A percentile compares a stretch with the other conserved stretches of the same genome.
Conservation (phyloP, 2,113 vertebrate genomes). For the Prinia subflava region DNA sequence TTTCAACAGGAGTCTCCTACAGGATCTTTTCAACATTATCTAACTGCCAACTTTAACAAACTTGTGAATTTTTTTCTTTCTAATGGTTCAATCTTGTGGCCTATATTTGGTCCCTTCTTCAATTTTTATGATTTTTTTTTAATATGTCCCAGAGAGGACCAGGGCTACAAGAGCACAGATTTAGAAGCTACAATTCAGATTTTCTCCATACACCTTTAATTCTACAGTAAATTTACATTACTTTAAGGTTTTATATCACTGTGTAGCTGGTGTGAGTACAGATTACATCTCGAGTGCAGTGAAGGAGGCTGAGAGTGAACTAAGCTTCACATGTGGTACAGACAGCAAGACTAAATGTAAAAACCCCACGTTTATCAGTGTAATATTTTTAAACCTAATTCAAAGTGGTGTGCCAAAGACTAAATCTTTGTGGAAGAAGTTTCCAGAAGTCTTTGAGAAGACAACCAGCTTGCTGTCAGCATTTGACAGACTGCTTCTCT, state of each 20-base stretch:
- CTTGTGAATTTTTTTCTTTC: background rate
- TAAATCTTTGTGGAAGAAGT: background rate
- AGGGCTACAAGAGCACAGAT: background rate
- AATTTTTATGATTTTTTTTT: background rate
- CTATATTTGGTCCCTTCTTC: background rate
- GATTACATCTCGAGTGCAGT: background rate
- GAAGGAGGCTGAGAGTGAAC: background rate
- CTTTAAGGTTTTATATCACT: background rate
- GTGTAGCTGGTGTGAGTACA: background rate
- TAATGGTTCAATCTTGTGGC: background rate
- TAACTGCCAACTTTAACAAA: background rate
- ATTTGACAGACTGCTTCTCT: background rate
- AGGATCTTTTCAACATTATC: background rate
- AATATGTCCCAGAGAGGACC: background rate
- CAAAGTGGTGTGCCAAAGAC: background rate
- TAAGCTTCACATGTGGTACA: background rate
- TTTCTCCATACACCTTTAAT: background rate
- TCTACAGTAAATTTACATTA: background rate
- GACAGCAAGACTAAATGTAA: background rate
- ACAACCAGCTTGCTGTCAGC: background rate
- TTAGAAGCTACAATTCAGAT: background rate
- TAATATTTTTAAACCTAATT: background rate
- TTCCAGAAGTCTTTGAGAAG: background rate
- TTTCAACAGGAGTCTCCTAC: background rate
- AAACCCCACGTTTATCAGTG: background rate